Evolutionary conservation across 1,140 invertebrate species (phyloP), one percentile per base, ranked within the genome.

Genomic region (Venturia canescens): DNA sequence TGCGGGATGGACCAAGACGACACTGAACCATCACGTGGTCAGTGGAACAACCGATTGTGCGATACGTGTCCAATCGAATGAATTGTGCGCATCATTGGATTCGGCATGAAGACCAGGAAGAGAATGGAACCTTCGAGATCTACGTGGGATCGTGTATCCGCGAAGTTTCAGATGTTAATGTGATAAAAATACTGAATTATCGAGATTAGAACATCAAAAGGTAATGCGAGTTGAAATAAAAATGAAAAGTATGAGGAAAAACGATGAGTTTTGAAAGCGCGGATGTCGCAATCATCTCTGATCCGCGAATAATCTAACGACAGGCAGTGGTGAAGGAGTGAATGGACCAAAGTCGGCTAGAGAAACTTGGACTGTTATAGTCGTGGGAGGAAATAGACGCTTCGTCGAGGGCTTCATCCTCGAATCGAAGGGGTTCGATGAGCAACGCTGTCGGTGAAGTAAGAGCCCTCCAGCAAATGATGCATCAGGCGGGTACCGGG

Each of bases 391-490:
- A 77, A 66, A 16, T 44, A 63, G 29, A 77, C 66, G 31, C 60
- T 57, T 31, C 75, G 16, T 44, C 60, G 75, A 63, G 75, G 75
- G 57, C 60, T 57, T 77, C 26, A 26, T 63, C 75, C 75, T 63
- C 75, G 48, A 60, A 77, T 66, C 18, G n/a, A 31, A 34, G 60
- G 27, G 23, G 57, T n/a, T 53, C 18, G 80, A 69, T 79, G 82
- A 80, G 72, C 75, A 76, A 80, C n/a, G 77, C 63, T 70, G 57
- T 44, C 50, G 70, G 44, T 71, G 75, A 60, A 75, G 21, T 63
- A 31, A 44, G 60, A 71, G 15, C 44, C 23, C 72, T 63, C 23
- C 71, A 69, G 27, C 75, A 70, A 23, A 34, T 48, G 69, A 82
- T 71, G 74, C 48, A 60, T 66, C 67, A 72, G 72, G 26, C 75